Percentiles rank a stretch among this genome's conserved stretches.
Conservation (phyloP, 1,140 invertebrate species). For the Mesaphorura yosii region DNA sequence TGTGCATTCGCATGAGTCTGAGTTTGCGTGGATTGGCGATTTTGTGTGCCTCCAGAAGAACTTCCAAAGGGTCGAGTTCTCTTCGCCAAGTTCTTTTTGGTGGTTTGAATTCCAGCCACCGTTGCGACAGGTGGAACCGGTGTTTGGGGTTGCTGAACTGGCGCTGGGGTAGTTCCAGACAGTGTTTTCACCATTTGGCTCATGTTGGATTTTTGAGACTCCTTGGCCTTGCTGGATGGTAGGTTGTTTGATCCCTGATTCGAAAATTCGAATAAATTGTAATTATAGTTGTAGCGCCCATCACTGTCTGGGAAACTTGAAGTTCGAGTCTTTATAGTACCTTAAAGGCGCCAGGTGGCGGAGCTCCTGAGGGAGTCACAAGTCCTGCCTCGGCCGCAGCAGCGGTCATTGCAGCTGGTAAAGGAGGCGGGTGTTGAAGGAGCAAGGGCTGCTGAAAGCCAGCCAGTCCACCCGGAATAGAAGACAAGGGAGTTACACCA, state of each 20-base stretch:
- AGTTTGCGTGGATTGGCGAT: slow-evolving; percentile 25
- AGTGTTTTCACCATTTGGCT: background rate
- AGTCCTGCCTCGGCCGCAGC: slow-evolving; percentile 20
- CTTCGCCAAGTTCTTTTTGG: slow-evolving; percentile 27
- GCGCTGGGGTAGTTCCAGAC: background rate
- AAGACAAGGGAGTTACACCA: slow-evolving; percentile 27
- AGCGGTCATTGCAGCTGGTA: slow-evolving; percentile 17
- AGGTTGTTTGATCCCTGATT: no score
- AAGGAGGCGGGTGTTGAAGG: slow-evolving; percentile 17
- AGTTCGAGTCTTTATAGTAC: slow-evolving; percentile 7
- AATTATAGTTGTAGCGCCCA: no score
- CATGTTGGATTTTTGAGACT: background rate
- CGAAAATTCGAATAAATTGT: no score
- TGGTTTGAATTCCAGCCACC: slow-evolving; percentile 34
- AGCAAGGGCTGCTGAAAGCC: slow-evolving; percentile 18
- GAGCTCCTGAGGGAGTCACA: slow-evolving; percentile 18
- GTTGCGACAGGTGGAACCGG: slow-evolving; percentile 37
- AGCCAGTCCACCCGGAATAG: slow-evolving; percentile 19
- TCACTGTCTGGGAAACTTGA: no score
- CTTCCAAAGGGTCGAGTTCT: slow-evolving; percentile 27
- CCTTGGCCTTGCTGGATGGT: slow-evolving; percentile 3
- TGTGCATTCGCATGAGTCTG: slow-evolving; percentile 16
- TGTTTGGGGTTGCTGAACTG: slow-evolving; percentile 2
- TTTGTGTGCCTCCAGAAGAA: background rate
- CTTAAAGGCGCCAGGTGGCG: slow-evolving; percentile 22